Conservation (phyloP, 2,113 vertebrate genomes). For the Pycnonotus jocosus region DNA sequence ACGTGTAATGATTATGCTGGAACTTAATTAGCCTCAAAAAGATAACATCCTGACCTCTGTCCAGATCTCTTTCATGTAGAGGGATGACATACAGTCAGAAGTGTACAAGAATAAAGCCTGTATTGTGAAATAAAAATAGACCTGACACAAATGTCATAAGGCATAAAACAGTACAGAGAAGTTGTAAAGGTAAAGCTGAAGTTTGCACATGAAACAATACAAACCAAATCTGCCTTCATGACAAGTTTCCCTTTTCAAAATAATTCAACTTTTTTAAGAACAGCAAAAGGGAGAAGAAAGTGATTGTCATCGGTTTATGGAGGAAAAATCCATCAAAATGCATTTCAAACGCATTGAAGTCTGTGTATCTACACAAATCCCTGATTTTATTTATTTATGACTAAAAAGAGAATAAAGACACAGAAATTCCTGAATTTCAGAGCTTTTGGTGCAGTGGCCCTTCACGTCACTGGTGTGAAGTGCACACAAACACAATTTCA, state of each 20-base stretch:
- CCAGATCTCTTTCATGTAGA: neutral
- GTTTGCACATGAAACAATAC: slow-evolving; percentile 1
- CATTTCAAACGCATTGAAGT: neutral
- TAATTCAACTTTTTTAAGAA: neutral
- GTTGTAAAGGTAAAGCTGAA: slow-evolving; percentile 37
- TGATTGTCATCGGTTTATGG: neutral
- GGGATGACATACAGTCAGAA: neutral
- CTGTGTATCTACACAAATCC: neutral
- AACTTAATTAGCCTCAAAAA: slow-evolving; percentile 37
- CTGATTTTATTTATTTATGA: neutral
- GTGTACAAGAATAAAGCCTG: neutral
- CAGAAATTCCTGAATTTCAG: neutral
- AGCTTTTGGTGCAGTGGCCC: neutral
- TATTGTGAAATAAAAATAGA: slow-evolving; percentile 1
- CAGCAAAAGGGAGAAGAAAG: neutral
- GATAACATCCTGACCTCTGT: slow-evolving; percentile 25
- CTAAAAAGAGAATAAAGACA: neutral
- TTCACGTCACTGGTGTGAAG: neutral
- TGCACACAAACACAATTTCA: neutral
- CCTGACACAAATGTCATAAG: slow-evolving; percentile 28
- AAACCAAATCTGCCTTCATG: neutral
- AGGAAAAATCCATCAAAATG: neutral
- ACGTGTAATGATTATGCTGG: neutral
- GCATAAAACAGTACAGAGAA: slow-evolving; percentile 4
- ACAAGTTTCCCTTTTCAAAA: neutral